Evolutionary conservation across 1,140 invertebrate genomes (phyloP).

Genomic region (Ceratina calcarata): DNA sequence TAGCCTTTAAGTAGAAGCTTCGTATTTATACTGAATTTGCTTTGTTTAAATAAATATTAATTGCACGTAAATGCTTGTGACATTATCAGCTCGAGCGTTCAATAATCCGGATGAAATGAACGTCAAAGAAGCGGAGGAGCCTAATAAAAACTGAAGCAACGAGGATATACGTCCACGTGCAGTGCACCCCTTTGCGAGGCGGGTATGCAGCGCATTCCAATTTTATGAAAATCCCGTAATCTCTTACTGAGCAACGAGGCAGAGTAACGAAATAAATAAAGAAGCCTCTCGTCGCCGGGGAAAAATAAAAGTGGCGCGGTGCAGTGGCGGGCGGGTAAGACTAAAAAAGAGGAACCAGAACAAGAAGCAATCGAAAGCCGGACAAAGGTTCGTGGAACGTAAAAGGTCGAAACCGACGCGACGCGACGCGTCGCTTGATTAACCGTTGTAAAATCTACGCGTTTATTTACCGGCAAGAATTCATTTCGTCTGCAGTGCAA

Average conservation of each 20-base stretch:
- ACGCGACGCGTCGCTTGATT: constrained; percentile 68
- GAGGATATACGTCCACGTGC: background rate
- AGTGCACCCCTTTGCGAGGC: background rate
- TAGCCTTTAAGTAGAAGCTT: too few relatives aligned
- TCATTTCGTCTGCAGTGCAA: constrained; percentile 65
- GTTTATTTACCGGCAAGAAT: constrained; percentile 68
- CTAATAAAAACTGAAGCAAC: background rate
- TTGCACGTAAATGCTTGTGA: background rate
- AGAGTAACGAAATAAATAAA: constrained; percentile 16
- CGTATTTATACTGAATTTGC: too few relatives aligned
- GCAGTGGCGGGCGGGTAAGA: background rate
- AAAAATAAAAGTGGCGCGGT: background rate
- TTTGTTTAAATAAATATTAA: background rate
- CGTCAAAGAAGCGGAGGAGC: background rate
- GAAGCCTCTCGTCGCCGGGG: background rate
- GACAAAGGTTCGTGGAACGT: constrained; percentile 34
- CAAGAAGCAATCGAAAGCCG: constrained; percentile 31
- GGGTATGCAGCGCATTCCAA: background rate
- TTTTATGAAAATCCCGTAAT: constrained; percentile 19
- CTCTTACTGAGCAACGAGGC: background rate
- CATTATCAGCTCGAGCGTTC: background rate
- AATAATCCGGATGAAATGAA: background rate
- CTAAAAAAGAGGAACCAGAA: background rate
- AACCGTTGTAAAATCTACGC: constrained; percentile 72
- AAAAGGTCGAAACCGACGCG: constrained; percentile 39